Evolutionary conservation across 2,888 invertebrate species (phyloP).

Genomic region (Lycocerus yunnanus): DNA sequence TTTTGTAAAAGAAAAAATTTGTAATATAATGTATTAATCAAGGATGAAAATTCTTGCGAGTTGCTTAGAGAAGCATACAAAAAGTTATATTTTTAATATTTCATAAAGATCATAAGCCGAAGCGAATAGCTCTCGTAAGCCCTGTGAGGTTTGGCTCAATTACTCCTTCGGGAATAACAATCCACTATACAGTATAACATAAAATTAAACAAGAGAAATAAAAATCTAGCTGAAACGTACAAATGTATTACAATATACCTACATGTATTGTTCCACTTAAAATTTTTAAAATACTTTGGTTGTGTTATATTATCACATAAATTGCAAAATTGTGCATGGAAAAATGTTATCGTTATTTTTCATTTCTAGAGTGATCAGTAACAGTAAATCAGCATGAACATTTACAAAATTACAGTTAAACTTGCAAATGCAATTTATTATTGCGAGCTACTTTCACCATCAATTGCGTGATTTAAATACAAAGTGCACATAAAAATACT

Average conservation of each 20-base stretch:
- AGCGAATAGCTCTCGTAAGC: slow-evolving; percentile 25
- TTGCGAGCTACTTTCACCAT: not conserved
- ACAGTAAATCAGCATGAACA: not conserved
- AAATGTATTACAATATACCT: slow-evolving; percentile 1
- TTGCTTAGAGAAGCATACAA: not conserved
- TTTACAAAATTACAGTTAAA: not conserved
- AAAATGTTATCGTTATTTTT: not conserved
- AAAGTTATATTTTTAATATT: slow-evolving; percentile 32
- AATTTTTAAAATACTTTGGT: not conserved
- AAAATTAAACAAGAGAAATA: slow-evolving; percentile 22
- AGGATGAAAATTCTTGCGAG: slow-evolving; percentile 3
- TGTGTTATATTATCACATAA: not conserved
- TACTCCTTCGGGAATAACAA: slow-evolving; percentile 20
- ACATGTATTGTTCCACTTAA: not conserved
- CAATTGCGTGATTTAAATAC: not conserved
- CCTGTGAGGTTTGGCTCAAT: slow-evolving; percentile 21
- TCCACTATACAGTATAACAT: slow-evolving; percentile 21
- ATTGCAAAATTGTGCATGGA: not conserved
- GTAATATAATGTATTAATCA: slow-evolving; percentile 9
- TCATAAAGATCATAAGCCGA: slow-evolving; percentile 34
- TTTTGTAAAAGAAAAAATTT: not conserved
- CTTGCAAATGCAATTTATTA: not conserved
- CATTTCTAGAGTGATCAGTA: not conserved
- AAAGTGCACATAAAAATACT: not conserved
- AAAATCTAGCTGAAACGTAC: slow-evolving; percentile 10